Conservation (phyloP, 2,888 invertebrate genomes). For the Drosophila siamana region DNA sequence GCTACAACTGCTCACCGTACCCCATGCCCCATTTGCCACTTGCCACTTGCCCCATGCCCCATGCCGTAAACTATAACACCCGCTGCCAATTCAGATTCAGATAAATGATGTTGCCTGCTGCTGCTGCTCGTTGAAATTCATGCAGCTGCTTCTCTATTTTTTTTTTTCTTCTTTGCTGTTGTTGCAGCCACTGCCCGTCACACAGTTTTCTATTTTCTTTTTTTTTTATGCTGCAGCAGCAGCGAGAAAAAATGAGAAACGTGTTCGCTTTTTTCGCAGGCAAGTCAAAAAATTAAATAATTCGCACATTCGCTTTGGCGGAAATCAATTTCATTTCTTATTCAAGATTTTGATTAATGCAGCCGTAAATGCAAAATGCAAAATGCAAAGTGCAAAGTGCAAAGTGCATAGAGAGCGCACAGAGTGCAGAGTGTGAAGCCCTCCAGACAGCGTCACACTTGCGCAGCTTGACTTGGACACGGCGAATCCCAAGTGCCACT, state of each 20-base stretch:
- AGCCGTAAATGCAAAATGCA: slow-evolving; percentile 35
- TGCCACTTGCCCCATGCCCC: not conserved
- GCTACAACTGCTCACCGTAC: slow-evolving; percentile 3
- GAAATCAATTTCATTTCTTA: slow-evolving; percentile 77
- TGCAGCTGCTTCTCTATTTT: slow-evolving; percentile 18
- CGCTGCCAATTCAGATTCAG: slow-evolving; percentile 47
- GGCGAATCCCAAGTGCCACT: no score
- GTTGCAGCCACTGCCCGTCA: slow-evolving; percentile 21
- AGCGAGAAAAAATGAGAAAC: slow-evolving; percentile 46
- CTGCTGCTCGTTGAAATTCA: slow-evolving; percentile 44
- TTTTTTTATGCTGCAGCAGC: not conserved
- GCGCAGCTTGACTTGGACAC: no score
- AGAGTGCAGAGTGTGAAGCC: no score
- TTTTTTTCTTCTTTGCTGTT: slow-evolving; percentile 1
- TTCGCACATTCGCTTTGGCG: slow-evolving; percentile 64
- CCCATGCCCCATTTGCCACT: not conserved
- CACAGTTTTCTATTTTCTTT: slow-evolving; percentile 3
- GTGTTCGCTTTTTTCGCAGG: slow-evolving; percentile 39
- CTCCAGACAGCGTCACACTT: no score
- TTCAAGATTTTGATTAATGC: slow-evolving; percentile 83
- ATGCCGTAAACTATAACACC: slow-evolving; percentile 1
- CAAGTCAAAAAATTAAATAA: slow-evolving; percentile 67
- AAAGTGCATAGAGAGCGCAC: no score
- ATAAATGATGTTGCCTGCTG: slow-evolving; percentile 54
- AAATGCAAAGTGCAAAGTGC: no score